Evolutionary conservation across 2,888 invertebrate species (phyloP).

Genomic region (Trissolcus brochymenae): DNA sequence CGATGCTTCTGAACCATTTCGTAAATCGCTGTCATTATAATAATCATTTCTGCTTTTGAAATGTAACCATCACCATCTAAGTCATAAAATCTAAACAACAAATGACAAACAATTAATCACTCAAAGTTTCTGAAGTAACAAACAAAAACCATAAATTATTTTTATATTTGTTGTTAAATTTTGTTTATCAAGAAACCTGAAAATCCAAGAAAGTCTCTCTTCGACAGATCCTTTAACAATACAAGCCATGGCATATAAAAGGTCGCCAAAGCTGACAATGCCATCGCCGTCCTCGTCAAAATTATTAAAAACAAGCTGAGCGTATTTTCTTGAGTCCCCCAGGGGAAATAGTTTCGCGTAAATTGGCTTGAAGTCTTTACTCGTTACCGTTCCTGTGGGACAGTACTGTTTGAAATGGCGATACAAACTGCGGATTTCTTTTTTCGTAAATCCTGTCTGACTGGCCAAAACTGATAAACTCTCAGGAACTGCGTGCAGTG

Average conservation of each 20-base stretch:
- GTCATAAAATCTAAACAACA: slow-evolving; percentile 67
- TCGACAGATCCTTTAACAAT: slow-evolving; percentile 68
- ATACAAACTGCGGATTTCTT: slow-evolving; percentile 68
- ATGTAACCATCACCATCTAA: slow-evolving; percentile 70
- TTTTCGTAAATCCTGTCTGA: slow-evolving; percentile 67
- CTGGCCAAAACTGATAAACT: slow-evolving; percentile 61
- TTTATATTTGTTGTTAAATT: background rate
- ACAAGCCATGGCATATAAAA: slow-evolving; percentile 63
- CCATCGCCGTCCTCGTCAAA: slow-evolving; percentile 70
- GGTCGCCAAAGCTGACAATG: slow-evolving; percentile 68
- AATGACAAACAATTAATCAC: background rate
- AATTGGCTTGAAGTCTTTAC: slow-evolving; percentile 66
- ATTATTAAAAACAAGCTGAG: slow-evolving; percentile 69
- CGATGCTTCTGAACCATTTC: slow-evolving; percentile 66
- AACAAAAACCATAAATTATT: background rate
- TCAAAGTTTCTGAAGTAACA: background rate
- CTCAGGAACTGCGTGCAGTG: slow-evolving; percentile 63
- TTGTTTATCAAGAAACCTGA: slow-evolving; percentile 61
- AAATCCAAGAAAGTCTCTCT: slow-evolving; percentile 71
- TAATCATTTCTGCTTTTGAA: slow-evolving; percentile 68
- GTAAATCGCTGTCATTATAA: slow-evolving; percentile 68
- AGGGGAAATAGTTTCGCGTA: slow-evolving; percentile 71
- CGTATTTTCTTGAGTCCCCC: slow-evolving; percentile 69
- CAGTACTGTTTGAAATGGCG: slow-evolving; percentile 70
- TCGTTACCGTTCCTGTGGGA: slow-evolving; percentile 66